Percentiles rank a stretch among this genome's conserved stretches.
These are phyloP conservation scores for Anseranas semipalmata DNA, from an alignment of 2,113 vertebrate genomes.

Conservation along the genomic window DNA sequence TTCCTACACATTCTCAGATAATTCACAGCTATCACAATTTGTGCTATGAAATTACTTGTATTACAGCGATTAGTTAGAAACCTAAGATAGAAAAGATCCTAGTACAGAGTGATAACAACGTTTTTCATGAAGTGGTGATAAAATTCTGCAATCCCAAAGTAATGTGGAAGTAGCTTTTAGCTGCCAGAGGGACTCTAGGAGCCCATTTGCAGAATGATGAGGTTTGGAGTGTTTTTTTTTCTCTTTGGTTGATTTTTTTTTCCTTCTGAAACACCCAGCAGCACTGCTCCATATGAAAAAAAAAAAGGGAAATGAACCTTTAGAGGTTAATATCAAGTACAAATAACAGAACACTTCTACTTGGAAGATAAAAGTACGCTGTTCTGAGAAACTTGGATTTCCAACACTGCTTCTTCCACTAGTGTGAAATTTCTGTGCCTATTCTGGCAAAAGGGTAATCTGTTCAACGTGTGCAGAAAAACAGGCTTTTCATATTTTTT, in stretches of 20 bases:
- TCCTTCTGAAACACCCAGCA: neutral
- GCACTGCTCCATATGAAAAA: neutral
- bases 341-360: neutral
- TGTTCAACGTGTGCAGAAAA: neutral
- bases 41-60: neutral
- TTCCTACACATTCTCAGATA: neutral
- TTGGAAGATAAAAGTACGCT: neutral
- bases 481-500: neutral
- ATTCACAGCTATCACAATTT: neutral
- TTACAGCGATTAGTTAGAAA: neutral
- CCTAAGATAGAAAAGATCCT: neutral
- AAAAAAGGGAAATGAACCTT: neutral
- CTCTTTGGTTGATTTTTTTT: neutral
- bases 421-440: neutral
- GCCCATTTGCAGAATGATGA: neutral
- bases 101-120: neutral
- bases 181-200: neutral
- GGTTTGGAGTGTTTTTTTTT: accelerated
- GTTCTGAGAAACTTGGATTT: neutral
- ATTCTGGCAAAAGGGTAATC: neutral
- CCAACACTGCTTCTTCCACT: neutral
- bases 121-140: neutral
- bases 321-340: neutral
- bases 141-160: neutral
- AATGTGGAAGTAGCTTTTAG: neutral